Evolutionary conservation across 2,113 vertebrate genomes (phyloP), one percentile per base, ranked within the genome.

Genomic region (Falco punctatus): DNA sequence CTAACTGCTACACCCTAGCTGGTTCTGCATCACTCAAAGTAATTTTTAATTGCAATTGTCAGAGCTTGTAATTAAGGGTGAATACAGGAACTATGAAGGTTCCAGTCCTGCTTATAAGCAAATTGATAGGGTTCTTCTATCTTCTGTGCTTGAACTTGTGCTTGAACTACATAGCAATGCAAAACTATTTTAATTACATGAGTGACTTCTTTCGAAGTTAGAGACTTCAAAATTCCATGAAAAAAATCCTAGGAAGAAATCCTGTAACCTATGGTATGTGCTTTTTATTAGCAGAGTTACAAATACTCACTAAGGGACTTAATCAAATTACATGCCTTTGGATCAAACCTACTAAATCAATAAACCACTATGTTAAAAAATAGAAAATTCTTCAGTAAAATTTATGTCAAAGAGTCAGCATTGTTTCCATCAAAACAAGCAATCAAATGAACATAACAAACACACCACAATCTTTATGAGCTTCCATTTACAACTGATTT

Each of bases 401-500:
- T 94, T 92, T 91, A 86, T 92, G 62, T 65, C 70, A 79, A 69
- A 65, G 30, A 81, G 19, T 80, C 52, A 94, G 27, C 22, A 79
- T 21, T 32, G 32, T 71, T 96, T 93, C 64, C 44, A 75, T 78
- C 69, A 81, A 96, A 94, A 91, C 33, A 94, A 89, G 73, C 27
- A 75, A 92, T 77, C 62, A 75, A 86, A 55, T 64, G 75, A 92
- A 74, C 18, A 62, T 42, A 72, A 59, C 11, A 72, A 87, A 72
- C 40, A 65, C 28, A 92, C 57, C 86, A 77, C 91, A 92, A 42
- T 23, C 30, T 94, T 91, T 92, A 89, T 72, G n/a, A 94, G 10
- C 65, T 91, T 94, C 92, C 65, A 87, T 91, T 92, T 94, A 61
- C 10, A 82, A 49, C 27, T 94, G 70, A 95, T 94, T 96, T 95